A percentile compares a stretch with the other conserved stretches of the same genome.
These are phyloP conservation scores for Arion vulgaris DNA, from an alignment of 1,140 invertebrate species.

Conservation along the genomic window DNA sequence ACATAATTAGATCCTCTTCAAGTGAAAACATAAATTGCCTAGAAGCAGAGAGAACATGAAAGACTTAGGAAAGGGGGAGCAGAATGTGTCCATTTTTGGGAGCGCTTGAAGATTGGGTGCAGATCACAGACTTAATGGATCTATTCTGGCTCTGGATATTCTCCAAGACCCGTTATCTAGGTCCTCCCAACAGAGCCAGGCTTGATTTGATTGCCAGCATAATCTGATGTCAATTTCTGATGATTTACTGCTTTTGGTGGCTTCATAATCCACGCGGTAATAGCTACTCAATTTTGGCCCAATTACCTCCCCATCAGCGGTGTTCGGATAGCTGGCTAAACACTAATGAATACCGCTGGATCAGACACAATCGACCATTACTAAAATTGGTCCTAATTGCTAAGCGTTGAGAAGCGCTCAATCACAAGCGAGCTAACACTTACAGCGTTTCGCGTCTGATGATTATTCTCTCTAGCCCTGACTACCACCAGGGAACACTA, in stretches of 20 bases:
- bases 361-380: constrained; percentile 48
- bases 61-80: too few relatives aligned
- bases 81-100: too few relatives aligned
- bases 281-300: constrained; percentile 42
- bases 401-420: constrained; percentile 34
- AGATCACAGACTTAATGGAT: background rate
- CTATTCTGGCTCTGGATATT: background rate
- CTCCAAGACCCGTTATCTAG: constrained; percentile 12
- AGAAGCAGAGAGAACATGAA: too few relatives aligned
- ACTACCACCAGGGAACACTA: background rate
- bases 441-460: constrained; percentile 22
- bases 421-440: constrained; percentile 43
- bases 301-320: constrained; percentile 44
- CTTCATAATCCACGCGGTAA: constrained; percentile 37
- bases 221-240: constrained; percentile 44
- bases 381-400: constrained; percentile 44
- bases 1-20: too few relatives aligned
- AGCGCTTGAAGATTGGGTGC: background rate
- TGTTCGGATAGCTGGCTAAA: constrained; percentile 42
- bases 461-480: constrained; percentile 3
- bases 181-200: background rate
- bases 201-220: constrained; percentile 35
- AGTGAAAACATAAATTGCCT: too few relatives aligned
- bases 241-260: constrained; percentile 44
- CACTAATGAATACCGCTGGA: constrained; percentile 46